Base-by-base conservation (phyloP, 2,888 invertebrate genomes). In the Cantharis lateralis region DNA sequence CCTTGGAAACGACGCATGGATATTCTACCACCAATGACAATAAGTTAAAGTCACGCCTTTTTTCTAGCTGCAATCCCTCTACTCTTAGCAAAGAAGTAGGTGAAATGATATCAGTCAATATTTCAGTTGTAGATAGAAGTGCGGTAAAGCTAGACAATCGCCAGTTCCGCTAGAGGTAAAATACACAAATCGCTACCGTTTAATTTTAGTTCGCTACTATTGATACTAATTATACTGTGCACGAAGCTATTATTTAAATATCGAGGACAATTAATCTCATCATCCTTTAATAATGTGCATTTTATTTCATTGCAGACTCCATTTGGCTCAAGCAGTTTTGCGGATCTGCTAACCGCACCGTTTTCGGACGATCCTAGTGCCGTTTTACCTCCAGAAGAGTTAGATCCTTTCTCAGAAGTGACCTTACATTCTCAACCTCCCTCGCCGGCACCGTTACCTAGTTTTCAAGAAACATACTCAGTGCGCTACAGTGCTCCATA, bases 391-490 rank as follows among this genome's bases (percentile, higher is more conserved):
- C 92, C 93, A 86, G 94, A 94, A 87, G 93, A 94, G 83, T 89
- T 94, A 86, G 94, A 94, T 86, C 93, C 94, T 28, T 93, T 94
- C 87, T 92, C 93, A 80, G 94, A 93, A 89, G 92, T 93, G 78
- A 92, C 86, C 78, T 85, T 88, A 77, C 86, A 85, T 61, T 86
- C 87, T 63, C 86, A 86, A 72, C 87, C 87, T 11, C 82, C 88
- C 15, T 87, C 88, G 10, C 87, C 88, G 48, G 92, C 94, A 68
- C 91, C 91, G 68, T 88, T 96, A 84, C 96, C 96, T 80, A 95
- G 95, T 89, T 96, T 96, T 89, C 95, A 96, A 90, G 96, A 96
- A 89, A 96, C 95, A 26, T 95, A 95, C 88, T 94, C 95, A 76
- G 92, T 95, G 70, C 93, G 94, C 80, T 94, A 94, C 85, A 88